Base-by-base conservation (phyloP, 2,888 invertebrate genomes). In the Stramonita haemastoma region DNA sequence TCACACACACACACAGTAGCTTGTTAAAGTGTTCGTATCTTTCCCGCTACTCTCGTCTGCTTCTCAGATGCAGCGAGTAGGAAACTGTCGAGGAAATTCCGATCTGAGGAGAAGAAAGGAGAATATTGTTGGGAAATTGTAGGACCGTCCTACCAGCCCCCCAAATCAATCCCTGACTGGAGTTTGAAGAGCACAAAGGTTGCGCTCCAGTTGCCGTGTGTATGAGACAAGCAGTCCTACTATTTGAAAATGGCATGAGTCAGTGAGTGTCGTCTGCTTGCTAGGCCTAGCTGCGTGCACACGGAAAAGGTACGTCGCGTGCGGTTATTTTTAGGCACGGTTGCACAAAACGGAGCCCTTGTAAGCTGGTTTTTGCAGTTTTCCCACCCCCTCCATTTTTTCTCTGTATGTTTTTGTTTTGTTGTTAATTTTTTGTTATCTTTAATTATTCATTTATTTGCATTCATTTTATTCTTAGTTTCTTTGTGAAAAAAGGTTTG, bases 241-340 rank as follows among this genome's bases (percentile, higher is more conserved):
- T 1, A 22, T 19, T 46, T 8, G 83, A 26, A 32, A 22, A 15
- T 26, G 0, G n/a, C 15, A 19, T 15, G 26, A 34, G 46, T 46
- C 46, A 8, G 46, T n/a, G 5, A 57, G 5, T 88, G 88, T 88
- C 88, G 83, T 66, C 81, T 83, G 88, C 83, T 11, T 2, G 19
- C 26, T n/a, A n/a, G n/a, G n/a, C n/a, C n/a, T n/a, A n/a, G 46
- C 22, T 26, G 8, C 46, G 46, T n/a, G 36, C 36, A n/a, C 66
- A n/a, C 66, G 36, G 32, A 32, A 46, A 56, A 46, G 5, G 57
- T 17, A 19, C 87, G 87, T 79, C 87, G 66, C 66, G 83, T 32
- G 88, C 66, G 36, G 81, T 34, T 88, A 88, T 83, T 83, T 88
- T 88, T 57, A 83, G 83, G 15, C 77, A 46, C 26, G 11, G 77